These are phyloP conservation scores for Ptychadena robeensis DNA, from an alignment of 2,797 vertebrate genomes.

Conservation along the genomic window DNA sequence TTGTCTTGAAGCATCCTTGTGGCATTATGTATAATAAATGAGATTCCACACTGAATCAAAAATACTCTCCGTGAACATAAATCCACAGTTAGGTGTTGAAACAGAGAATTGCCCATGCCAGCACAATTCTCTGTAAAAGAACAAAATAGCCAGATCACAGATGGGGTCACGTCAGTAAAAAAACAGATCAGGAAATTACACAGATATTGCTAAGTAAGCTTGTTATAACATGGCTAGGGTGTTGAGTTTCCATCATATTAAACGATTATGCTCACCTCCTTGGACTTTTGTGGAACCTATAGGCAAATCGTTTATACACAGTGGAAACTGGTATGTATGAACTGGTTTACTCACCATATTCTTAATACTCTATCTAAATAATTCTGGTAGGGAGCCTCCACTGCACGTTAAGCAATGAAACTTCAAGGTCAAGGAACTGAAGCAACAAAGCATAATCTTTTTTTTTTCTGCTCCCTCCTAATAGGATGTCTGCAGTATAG, in stretches of 20 bases:
- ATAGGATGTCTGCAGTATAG: no score
- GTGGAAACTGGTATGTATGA: neutral
- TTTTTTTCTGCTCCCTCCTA: no score
- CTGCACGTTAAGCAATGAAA: no score
- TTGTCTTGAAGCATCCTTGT: conserved; percentile 7
- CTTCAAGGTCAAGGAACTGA: no score
- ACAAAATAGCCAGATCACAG: neutral
- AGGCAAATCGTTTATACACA: neutral
- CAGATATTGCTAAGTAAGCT: neutral
- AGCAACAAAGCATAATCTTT: no score
- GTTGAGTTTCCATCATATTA: neutral
- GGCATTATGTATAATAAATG: conserved; percentile 7
- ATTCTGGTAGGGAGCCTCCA: no score
- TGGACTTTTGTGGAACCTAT: neutral
- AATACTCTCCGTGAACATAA: neutral
- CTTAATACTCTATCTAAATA: no score
- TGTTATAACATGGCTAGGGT: neutral
- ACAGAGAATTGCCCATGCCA: neutral
- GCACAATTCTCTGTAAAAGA: neutral
- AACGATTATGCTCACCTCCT: neutral
- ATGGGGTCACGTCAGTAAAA: neutral
- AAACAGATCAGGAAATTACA: neutral
- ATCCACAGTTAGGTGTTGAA: neutral
- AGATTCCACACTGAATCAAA: neutral
- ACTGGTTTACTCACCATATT: neutral